phyloP scores from a whole-genome alignment of 2,797 vertebrate genomes.

The Poeciliopsis turneri region DNA sequence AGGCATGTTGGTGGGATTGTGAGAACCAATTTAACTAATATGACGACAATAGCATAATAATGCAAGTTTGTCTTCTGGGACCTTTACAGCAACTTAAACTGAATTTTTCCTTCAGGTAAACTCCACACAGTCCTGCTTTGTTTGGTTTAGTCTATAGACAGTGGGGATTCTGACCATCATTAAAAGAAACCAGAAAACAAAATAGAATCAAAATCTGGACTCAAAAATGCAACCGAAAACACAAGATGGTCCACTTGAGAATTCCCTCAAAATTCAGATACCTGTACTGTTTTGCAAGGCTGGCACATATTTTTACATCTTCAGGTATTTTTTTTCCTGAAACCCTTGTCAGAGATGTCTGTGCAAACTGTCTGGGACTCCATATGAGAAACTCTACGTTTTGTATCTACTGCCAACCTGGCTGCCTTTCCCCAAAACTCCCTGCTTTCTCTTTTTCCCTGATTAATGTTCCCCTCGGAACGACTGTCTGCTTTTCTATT shows the following conservation, averaged over 20 bases:
- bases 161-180: background rate
- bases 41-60: too few relatives aligned
- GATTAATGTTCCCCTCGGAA: background rate
- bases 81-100: background rate
- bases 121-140: background rate
- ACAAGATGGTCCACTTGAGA: background rate
- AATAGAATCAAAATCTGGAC: background rate
- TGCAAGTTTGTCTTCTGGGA: background rate
- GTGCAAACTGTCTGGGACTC: constrained; percentile 28
- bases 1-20: too few relatives aligned
- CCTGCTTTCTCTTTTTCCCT: background rate
- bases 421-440: background rate
- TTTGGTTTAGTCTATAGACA: background rate
- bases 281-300: constrained; percentile 18
- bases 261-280: background rate
- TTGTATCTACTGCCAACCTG: constrained; percentile 13
- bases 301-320: constrained; percentile 37
- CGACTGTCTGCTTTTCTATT: background rate
- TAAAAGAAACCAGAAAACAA: background rate
- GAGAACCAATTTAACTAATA: too few relatives aligned
- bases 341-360: constrained; percentile 28
- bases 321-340: constrained; percentile 22
- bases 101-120: background rate
- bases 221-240: background rate
- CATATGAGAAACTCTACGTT: constrained; percentile 29